Conservation (phyloP, 2,797 vertebrate species). For the Danionella dracula region DNA sequence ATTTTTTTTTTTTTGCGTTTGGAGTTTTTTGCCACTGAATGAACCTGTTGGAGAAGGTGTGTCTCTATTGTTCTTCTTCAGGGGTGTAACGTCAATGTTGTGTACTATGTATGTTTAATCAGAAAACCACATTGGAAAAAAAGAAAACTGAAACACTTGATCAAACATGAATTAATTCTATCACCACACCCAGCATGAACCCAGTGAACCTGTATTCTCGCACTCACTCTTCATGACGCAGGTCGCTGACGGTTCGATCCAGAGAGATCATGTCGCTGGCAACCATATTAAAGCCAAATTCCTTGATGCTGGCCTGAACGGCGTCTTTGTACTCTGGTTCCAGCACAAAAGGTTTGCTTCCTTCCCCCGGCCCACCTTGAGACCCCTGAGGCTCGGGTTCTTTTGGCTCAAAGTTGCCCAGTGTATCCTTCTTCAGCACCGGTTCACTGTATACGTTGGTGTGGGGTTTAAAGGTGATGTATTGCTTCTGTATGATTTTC, state of each 20-base stretch:
- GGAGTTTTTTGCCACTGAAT: background rate
- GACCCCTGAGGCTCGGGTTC: conserved; percentile 86
- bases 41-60: background rate
- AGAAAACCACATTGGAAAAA: background rate
- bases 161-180: background rate
- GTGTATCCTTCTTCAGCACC: conserved; percentile 73
- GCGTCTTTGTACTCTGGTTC: conserved; percentile 90
- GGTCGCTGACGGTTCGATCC: conserved; percentile 86
- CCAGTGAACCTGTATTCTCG: background rate
- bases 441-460: conserved; percentile 77
- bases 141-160: background rate
- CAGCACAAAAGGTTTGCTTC: conserved; percentile 82
- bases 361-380: conserved; percentile 85
- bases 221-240: conserved; percentile 96
- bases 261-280: conserved; percentile 98
- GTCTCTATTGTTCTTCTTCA: background rate
- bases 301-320: conserved; percentile 88
- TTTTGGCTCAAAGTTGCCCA: conserved; percentile 90
- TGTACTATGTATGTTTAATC: too few relatives aligned
- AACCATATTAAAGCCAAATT: conserved; percentile 99
- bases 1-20: too few relatives aligned
- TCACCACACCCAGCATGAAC: background rate
- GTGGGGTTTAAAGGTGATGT: conserved; percentile 90
- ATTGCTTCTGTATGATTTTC: conserved; percentile 86
- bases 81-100: background rate